phyloP scores from a whole-genome alignment of 2,113 vertebrate species.

The Oxyura jamaicensis region DNA sequence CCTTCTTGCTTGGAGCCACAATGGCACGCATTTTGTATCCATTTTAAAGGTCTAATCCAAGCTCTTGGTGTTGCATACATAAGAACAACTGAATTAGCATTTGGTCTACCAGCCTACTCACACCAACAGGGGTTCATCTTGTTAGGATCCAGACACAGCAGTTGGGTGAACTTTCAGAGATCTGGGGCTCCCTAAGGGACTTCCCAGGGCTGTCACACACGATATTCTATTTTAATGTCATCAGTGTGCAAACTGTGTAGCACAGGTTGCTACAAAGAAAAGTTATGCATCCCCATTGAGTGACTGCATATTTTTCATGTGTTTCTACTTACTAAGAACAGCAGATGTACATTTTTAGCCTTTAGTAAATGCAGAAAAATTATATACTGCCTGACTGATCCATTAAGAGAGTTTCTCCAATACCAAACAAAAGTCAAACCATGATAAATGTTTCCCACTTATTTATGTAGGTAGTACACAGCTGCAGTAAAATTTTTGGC shows the following conservation, averaged over 20 bases:
- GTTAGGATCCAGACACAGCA: background rate
- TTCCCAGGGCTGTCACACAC: background rate
- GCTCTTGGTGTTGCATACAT: accelerated
- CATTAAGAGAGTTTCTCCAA: conserved; percentile 33
- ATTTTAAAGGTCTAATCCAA: background rate
- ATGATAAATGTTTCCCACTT: conserved; percentile 41
- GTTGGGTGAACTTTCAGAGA: background rate
- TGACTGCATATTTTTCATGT: conserved; percentile 9
- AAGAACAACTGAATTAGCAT: background rate
- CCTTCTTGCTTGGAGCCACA: background rate
- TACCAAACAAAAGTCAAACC: conserved; percentile 39
- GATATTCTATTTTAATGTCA: background rate
- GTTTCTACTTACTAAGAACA: conserved; percentile 27
- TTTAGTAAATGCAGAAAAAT: conserved; percentile 57
- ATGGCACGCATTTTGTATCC: accelerated
- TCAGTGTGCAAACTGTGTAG: background rate
- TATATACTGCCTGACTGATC: background rate
- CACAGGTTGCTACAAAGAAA: background rate
- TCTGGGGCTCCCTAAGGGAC: background rate
- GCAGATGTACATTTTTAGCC: conserved; percentile 52
- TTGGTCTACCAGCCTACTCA: background rate
- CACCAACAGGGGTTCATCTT: background rate
- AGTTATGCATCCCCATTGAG: background rate
- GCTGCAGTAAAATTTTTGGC: conserved; percentile 19
- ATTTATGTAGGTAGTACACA: conserved; percentile 23